Evolutionary conservation across 2,113 vertebrate species (phyloP).

Genomic region (Vombatus ursinus): DNA sequence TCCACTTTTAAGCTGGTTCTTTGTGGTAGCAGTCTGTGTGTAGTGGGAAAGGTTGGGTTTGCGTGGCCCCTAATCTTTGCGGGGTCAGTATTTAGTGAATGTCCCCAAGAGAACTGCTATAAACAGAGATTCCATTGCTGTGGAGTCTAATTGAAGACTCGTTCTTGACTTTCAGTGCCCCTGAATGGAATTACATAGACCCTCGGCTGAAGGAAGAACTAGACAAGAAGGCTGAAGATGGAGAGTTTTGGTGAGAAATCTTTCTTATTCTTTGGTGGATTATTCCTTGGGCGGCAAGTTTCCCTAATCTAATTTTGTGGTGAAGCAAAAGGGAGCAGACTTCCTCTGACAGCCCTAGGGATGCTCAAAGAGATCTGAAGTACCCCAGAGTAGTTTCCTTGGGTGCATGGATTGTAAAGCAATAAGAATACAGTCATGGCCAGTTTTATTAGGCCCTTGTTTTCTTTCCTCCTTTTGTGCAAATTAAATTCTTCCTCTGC

Average conservation of each 20-base stretch:
- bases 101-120: not conserved
- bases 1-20: not conserved
- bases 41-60: not conserved
- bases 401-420: not conserved
- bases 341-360: not conserved
- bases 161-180: slow-evolving; percentile 81
- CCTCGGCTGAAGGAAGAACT: slow-evolving; percentile 82
- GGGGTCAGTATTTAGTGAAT: not conserved
- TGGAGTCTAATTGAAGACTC: not conserved
- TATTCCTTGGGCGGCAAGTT: no score
- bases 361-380: not conserved
- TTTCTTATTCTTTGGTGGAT: not conserved
- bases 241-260: slow-evolving; percentile 91
- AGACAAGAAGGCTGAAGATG: slow-evolving; percentile 86
- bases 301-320: not conserved
- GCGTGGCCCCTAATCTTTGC: not conserved
- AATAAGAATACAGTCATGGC: not conserved
- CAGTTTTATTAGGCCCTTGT: not conserved
- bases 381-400: not conserved
- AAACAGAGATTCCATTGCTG: not conserved
- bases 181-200: slow-evolving; percentile 86
- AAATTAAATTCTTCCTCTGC: not conserved
- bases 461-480: not conserved
- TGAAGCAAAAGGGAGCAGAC: not conserved
- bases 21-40: not conserved